A percentile compares a stretch with the other conserved stretches of the same genome.
phyloP scores from a whole-genome alignment of 1,140 invertebrate genomes.

The Aleiodes sp. region DNA sequence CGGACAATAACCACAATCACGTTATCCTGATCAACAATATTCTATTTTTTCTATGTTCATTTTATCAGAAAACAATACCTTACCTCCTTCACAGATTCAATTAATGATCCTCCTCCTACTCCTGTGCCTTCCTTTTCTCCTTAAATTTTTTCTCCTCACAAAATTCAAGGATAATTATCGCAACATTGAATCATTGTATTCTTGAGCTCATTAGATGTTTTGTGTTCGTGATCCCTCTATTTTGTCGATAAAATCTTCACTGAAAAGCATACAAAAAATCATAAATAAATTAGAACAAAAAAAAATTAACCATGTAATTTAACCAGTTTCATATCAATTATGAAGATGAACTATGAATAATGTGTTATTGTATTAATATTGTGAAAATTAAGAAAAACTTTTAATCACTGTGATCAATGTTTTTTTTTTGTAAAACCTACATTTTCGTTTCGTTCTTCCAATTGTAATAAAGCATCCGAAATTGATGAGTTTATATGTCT shows the following conservation, averaged over 20 bases:
- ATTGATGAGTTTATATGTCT: too few species aligned
- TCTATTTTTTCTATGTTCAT: conserved; percentile 18
- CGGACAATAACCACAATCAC: conserved; percentile 21
- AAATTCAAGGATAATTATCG: neutral
- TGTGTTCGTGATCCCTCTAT: conserved; percentile 6
- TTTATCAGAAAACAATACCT: neutral
- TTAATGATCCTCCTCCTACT: neutral
- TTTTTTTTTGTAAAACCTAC: conserved; percentile 2
- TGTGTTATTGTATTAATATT: neutral
- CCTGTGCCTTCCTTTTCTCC: too few species aligned
- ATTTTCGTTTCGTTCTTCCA: conserved; percentile 1
- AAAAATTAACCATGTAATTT: neutral
- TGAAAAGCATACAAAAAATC: too few species aligned
- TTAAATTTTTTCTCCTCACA: too few species aligned
- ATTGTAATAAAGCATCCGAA: neutral
- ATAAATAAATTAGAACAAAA: too few species aligned
- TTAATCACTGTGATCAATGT: neutral
- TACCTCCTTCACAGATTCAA: neutral
- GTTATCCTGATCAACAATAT: conserved; percentile 33
- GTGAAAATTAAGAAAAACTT: neutral
- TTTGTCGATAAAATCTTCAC: neutral
- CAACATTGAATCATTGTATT: neutral
- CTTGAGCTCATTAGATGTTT: neutral
- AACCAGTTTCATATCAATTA: neutral
- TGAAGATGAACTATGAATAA: neutral